Base-by-base conservation (phyloP, 2,113 vertebrate species). In the Tupaia tana region DNA sequence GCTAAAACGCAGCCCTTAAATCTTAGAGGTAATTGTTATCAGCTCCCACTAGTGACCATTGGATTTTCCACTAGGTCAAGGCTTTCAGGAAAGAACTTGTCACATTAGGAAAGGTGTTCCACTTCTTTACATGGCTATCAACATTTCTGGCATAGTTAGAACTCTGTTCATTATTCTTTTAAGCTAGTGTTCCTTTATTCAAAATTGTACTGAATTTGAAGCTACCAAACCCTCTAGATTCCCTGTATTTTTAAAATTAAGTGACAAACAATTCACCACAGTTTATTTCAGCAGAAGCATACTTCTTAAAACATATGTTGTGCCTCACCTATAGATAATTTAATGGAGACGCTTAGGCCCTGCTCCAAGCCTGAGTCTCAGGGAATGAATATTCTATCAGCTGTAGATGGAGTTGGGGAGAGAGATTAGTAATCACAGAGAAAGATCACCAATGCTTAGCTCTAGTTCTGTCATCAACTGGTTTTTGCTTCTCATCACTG, bases 161-260 rank as follows among this genome's bases (percentile, higher is more conserved):
- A 78, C 19, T 56, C 67, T 75, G 9, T 70, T 95, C 56, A 31
- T 74, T 91, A 70, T 79, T 93, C 15, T 87, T 86, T 90, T 31
- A 91, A 92, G 16, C 11, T 69, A 70, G 52, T 64, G 54, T 73
- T 10, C 9, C 43, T 88, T 92, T 92, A 75, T 29, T 92, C 15
- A 74, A 90, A 81, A 71, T 25, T 70, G 12, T 31, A 70, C 10
- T 77, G 90, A 94, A 82, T 69, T 66, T 81, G 27, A 94, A 89
- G 10, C n/a, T 52, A 80, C 20, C 25, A 81, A 43, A 34, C 64
- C 25, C 22, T 84, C 19, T 88, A 95, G 75, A 81, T 83, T n/a
- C 14, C 25, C 24, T 78, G 9, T 27, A 90, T 94, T 54, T 88
- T 83, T 61, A 2, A 56, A 91, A 95, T 85, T 84, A 93, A 91